A percentile compares a stretch with the other conserved stretches of the same genome.
These are phyloP conservation scores for Tupaia chinensis DNA, from an alignment of 2,113 vertebrate genomes.

Conservation along the genomic window DNA sequence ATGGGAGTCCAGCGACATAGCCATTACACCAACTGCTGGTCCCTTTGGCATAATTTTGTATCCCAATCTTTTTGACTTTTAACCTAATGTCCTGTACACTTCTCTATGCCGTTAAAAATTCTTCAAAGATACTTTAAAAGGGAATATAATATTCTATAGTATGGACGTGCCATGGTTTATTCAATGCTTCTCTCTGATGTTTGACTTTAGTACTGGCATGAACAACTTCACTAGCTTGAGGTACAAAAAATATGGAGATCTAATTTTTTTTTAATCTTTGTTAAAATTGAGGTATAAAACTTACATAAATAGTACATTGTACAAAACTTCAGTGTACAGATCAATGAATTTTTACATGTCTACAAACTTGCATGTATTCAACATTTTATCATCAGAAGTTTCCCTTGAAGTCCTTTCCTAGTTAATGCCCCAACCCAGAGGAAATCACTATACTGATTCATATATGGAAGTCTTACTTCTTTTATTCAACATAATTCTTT, in stretches of 20 bases:
- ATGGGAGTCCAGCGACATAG: too few species aligned
- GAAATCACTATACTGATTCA: background rate
- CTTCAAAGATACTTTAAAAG: background rate
- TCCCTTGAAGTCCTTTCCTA: background rate
- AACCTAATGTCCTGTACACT: background rate
- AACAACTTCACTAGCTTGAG: background rate
- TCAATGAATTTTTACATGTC: background rate
- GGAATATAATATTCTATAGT: background rate
- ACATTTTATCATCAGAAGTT: background rate
- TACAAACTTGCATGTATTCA: background rate
- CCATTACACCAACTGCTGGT: too few species aligned
- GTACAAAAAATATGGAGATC: background rate
- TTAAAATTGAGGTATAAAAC: background rate
- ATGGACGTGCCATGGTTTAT: background rate
- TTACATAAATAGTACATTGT: background rate
- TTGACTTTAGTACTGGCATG: background rate
- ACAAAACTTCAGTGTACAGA: background rate
- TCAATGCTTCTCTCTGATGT: background rate
- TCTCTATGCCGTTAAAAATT: background rate
- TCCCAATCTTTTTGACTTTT: background rate
- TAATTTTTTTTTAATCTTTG: background rate
- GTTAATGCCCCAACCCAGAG: background rate
- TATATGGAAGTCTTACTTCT: background rate
- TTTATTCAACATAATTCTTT: background rate
- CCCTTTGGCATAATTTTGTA: background rate